These are phyloP conservation scores for Serinus canaria DNA, from an alignment of 2,113 vertebrate genomes.

Conservation along the genomic window DNA sequence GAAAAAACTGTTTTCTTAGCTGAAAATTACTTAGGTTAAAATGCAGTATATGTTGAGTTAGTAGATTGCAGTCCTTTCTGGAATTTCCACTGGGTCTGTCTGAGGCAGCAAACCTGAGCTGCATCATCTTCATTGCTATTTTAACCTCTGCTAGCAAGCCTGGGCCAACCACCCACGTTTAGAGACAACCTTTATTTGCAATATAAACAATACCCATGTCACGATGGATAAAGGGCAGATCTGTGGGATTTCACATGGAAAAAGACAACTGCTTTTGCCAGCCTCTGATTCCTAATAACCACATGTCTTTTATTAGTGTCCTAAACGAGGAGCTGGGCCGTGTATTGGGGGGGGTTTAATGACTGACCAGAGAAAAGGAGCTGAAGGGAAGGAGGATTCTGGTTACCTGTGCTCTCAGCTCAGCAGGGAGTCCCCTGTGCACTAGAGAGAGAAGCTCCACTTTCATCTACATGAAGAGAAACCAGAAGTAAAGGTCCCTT, in stretches of 20 bases:
- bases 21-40: not conserved
- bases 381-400: not conserved
- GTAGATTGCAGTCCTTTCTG: not conserved
- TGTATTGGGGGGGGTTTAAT: not conserved
- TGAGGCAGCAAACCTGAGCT: not conserved
- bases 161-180: constrained; percentile 24
- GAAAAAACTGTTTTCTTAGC: not conserved
- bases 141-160: not conserved
- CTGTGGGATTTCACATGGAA: not conserved
- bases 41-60: not conserved
- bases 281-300: not conserved
- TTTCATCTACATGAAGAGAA: constrained; percentile 37
- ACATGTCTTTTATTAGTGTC: constrained; percentile 11
- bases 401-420: not conserved
- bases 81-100: not conserved
- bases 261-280: constrained; percentile 13
- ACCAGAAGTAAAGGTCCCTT: constrained; percentile 33
- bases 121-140: not conserved
- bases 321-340: not conserved
- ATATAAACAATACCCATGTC: constrained; percentile 17
- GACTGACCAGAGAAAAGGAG: constrained; percentile 9
- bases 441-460: not conserved
- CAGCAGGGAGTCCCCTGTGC: not conserved
- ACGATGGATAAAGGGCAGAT: not conserved
- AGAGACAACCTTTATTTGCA: constrained; percentile 20